Percentiles rank a stretch among this genome's conserved stretches.
Conservation (phyloP, 1,140 invertebrate species). For the Schlechtendalia chinensis region DNA sequence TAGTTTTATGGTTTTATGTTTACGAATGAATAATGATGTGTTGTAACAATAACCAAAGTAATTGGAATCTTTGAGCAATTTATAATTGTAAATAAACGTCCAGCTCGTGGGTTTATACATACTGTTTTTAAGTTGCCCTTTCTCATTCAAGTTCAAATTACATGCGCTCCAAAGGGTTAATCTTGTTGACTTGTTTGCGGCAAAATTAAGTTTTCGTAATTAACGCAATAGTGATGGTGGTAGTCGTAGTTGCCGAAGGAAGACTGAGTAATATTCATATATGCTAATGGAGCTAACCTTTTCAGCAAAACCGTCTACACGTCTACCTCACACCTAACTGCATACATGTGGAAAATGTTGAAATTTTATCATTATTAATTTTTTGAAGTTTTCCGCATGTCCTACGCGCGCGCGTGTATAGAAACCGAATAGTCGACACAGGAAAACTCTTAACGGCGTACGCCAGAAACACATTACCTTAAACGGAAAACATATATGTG, state of each 20-base stretch:
- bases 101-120: not conserved
- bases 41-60: not conserved
- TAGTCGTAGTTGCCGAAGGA: not conserved
- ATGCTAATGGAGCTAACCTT: conserved; percentile 32
- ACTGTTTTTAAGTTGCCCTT: not conserved
- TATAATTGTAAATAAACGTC: conserved; percentile 9
- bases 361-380: conserved; percentile 17
- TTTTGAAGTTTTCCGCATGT: not conserved
- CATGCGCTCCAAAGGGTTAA: conserved; percentile 19
- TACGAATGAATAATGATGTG: not conserved
- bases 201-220: conserved; percentile 43
- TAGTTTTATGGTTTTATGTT: too few species aligned
- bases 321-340: too few species aligned
- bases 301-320: not conserved
- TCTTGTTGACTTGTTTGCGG: conserved; percentile 37
- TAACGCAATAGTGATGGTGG: conserved; percentile 14
- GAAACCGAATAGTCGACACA: conserved; percentile 13
- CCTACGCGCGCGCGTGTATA: not conserved
- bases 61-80: not conserved
- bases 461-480: conserved; percentile 37
- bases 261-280: conserved; percentile 35
- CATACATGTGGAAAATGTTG: not conserved
- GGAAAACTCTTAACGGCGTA: conserved; percentile 35
- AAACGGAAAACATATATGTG: conserved; percentile 23
- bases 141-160: conserved; percentile 16